Evolutionary conservation across 2,113 vertebrate genomes (phyloP), one percentile per base, ranked within the genome.

Genomic region (Cephalopholis sonnerati): DNA sequence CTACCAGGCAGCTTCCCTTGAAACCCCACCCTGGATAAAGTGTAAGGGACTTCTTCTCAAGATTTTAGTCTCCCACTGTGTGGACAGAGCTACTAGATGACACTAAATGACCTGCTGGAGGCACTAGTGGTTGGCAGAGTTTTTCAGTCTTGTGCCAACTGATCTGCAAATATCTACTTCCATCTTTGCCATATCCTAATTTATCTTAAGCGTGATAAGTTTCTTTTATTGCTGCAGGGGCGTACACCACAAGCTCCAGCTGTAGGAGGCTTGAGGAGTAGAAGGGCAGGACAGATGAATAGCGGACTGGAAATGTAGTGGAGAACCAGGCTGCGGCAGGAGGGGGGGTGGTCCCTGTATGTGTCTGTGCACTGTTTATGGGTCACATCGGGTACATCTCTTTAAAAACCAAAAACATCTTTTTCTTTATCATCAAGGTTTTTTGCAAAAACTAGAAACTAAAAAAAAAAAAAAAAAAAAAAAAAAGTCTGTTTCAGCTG

Each of bases 381-480:
- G 91, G 87, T 94, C 88, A 93, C 87, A 89, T 93, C 87, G 91
- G 92, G 92, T 94, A 92, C 92, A 93, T 94, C 89, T 92, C 92
- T 94, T 94, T 83, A 85, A 90, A 93, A 91, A 93, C 90, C 90
- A 93, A 93, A 90, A 93, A 93, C 87, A 91, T 88, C 27, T 90
- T 81, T 87, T 87, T 87, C 67, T 86, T 91, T 84, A 79, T 88
- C 83, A 83, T 89, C 62, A 73, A 79, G 77, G 51, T 86, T 90
- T 87, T 44, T 89, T 39, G 78, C 78, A 91, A 89, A 89, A 92
- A 88, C 36, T 69, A 63, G 15, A 89, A 89, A 83, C 39, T 75
- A 80, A 27, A 74, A 85, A 58, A 74, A 48, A 57, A 79, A 53
- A 58, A 77, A 72, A 50, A 25, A 1, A 79, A 63, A 64, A 73